Evolutionary conservation across 2,113 vertebrate species (phyloP), one percentile per base, ranked within the genome.

Genomic region (Tonatia bakeri): DNA sequence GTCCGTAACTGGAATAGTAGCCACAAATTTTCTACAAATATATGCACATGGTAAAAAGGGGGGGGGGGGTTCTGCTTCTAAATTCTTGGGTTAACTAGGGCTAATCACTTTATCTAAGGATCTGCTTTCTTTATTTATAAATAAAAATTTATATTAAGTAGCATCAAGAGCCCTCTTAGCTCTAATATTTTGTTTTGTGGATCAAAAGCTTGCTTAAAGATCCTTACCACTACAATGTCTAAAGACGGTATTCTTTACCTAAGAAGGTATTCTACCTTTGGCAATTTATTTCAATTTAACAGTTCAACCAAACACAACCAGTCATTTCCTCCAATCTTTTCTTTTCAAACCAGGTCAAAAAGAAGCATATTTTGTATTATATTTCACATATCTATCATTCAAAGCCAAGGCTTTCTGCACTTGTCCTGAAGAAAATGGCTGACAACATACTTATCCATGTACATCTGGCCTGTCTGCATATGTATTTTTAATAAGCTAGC

Each of bases 21-120:
- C 38, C 43, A 65, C 45, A 72, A 75, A 80, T 92, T 84, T 90
- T 95, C 70, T 50, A 84, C 56, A 94, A 73, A 97, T 80, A 85
- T 19, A 65, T 31, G 61, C 40, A 28, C 67, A 83, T 7, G 61
- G 31, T 24, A 90, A 91, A 80, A 64, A 64, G 28, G 24, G 22
- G 8, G 8, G 8, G 54, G 8, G 28, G 64, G 6, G 31, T 1
- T 47, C 69, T 67, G 64, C 50, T 90, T 82, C 67, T 79, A 87
- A 83, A 95, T 90, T 91, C 43, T 45, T 40, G 20, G 4, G 16
- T 90, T 16, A 92, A 90, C 36, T 40, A 82, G 33, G 7, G 38
- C 54, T 73, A 50, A n/a, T 73, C 59, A 87, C 24, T 54, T 45
- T 72, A 92, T 19, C 38, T 80, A 43, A 86, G 56, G 26, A 92